These are phyloP conservation scores for Papilio demoleus DNA, from an alignment of 2,888 invertebrate species.

Conservation along the genomic window DNA sequence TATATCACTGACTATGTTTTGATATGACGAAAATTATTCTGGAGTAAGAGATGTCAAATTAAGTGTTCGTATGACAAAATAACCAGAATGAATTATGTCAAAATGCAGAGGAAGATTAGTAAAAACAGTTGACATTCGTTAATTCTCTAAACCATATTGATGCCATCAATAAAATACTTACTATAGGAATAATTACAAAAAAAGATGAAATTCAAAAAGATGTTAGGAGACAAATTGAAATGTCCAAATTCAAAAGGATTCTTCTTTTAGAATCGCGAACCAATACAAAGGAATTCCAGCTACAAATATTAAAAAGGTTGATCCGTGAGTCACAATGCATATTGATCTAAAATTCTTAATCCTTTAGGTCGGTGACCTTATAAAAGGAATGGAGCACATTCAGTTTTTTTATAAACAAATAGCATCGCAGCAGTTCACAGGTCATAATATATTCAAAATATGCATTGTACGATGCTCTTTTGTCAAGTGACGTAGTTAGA, in stretches of 20 bases:
- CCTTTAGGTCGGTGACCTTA: conserved; percentile 61
- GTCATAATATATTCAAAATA: conserved; percentile 80
- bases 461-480: conserved; percentile 73
- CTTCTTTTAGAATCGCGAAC: conserved; percentile 2
- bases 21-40: too few species aligned
- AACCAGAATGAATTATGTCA: too few species aligned
- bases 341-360: conserved; percentile 59
- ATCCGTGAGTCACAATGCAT: conserved; percentile 62
- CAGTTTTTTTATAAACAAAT: conserved; percentile 52
- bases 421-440: conserved; percentile 66
- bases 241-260: conserved; percentile 1
- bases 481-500: conserved; percentile 61
- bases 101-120: too few species aligned
- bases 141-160: too few species aligned
- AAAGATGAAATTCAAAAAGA: background rate
- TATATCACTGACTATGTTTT: too few species aligned
- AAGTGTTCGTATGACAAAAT: too few species aligned
- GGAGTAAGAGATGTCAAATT: too few species aligned
- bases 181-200: background rate
- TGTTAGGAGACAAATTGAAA: conserved; percentile 2
- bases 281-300: conserved; percentile 51
- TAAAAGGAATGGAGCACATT: conserved; percentile 56
- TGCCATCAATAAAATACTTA: too few species aligned
- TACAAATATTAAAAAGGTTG: conserved; percentile 58
- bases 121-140: too few species aligned